These are phyloP conservation scores for Syndactyla subalaris DNA, from an alignment of 2,797 vertebrate genomes.

Conservation along the genomic window DNA sequence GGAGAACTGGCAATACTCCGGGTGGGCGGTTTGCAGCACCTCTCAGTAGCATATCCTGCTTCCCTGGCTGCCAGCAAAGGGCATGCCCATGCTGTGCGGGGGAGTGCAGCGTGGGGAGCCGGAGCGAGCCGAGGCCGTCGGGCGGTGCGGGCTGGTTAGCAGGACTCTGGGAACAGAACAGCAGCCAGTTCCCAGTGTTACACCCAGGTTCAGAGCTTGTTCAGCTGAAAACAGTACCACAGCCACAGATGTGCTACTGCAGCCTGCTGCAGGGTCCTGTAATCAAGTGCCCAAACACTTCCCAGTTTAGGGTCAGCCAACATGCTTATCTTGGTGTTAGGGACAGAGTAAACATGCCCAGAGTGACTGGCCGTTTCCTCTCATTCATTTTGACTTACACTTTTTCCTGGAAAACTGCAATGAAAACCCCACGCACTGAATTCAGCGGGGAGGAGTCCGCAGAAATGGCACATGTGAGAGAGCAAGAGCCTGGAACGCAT, in stretches of 20 bases:
- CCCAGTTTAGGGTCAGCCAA: not conserved
- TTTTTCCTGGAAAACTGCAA: conserved; percentile 39
- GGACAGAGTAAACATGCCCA: not conserved
- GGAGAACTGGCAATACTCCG: not conserved
- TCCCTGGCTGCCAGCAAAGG: not conserved
- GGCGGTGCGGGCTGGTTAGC: not conserved
- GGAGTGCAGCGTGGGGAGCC: not conserved
- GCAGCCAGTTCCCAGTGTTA: not conserved
- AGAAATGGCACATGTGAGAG: not conserved
- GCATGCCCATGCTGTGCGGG: fast-evolving
- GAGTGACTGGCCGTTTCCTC: conserved; percentile 26
- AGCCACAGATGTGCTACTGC: fast-evolving
- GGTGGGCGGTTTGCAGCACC: not conserved
- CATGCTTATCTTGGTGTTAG: conserved; percentile 29
- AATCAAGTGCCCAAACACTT: conserved; percentile 27
- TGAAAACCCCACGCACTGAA: conserved; percentile 21
- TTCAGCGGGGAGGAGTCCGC: not conserved
- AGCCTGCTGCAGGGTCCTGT: not conserved
- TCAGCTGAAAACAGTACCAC: not conserved
- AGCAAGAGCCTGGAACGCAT: not conserved
- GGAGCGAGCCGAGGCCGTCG: not conserved
- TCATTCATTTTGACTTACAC: conserved; percentile 23
- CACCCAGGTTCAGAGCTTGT: not conserved
- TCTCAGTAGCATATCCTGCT: not conserved
- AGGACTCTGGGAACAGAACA: not conserved